Evolutionary conservation across 2,888 invertebrate genomes (phyloP).

Genomic region (Scaptomyza tumidula): DNA sequence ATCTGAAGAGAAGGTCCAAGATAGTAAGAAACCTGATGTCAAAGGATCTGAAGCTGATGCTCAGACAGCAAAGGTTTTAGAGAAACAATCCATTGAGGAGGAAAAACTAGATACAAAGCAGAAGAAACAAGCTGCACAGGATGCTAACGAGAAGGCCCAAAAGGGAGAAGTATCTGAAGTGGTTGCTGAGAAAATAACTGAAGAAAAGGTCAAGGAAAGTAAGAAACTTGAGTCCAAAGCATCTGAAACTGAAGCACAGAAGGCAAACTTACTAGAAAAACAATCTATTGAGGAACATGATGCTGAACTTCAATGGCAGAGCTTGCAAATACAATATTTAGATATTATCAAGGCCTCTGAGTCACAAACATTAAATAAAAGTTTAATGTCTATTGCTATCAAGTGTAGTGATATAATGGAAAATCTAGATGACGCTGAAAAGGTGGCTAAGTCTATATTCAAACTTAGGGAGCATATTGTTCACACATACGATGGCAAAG

Average conservation of each 20-base stretch:
- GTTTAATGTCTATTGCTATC: slow-evolving; percentile 8
- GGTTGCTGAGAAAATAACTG: neutral
- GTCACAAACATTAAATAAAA: slow-evolving; percentile 3
- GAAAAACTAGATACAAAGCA: neutral
- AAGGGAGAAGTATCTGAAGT: neutral
- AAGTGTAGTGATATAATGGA: slow-evolving; percentile 43
- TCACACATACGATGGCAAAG: slow-evolving; percentile 78
- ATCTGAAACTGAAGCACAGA: neutral
- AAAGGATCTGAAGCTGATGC: neutral
- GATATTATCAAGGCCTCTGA: slow-evolving; percentile 14
- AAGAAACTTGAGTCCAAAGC: neutral
- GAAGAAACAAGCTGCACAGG: neutral
- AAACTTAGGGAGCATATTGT: slow-evolving; percentile 78
- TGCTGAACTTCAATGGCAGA: neutral
- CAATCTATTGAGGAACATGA: neutral
- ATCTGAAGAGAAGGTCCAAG: neutral
- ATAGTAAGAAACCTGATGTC: neutral
- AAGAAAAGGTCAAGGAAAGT: neutral
- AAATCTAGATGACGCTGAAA: slow-evolving; percentile 40
- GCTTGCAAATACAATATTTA: slow-evolving; percentile 21
- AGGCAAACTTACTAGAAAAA: rapidly evolving
- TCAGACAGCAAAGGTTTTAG: neutral
- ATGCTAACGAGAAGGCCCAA: neutral
- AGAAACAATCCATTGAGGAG: neutral
- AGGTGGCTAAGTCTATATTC: slow-evolving; percentile 69